Conservation (phyloP, 2,888 invertebrate genomes). For the Minunthozetes semirufus region DNA sequence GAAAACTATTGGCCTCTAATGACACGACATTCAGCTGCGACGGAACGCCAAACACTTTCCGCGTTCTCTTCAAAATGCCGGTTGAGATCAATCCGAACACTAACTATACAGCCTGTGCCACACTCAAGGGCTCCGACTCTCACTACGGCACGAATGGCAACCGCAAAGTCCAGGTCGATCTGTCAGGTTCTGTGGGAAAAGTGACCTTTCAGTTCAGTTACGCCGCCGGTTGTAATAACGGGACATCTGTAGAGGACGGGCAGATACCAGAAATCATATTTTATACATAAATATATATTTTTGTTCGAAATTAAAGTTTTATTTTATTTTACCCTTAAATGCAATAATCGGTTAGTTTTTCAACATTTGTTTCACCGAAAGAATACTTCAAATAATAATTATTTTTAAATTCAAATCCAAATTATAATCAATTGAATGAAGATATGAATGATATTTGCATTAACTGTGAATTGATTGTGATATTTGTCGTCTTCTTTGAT, state of each 20-base stretch:
- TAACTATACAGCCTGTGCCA: constrained; percentile 71
- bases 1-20: constrained; percentile 65
- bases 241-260: constrained; percentile 76
- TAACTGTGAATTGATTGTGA: no score
- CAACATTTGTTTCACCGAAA: not conserved
- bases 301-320: not conserved
- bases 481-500: no score
- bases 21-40: constrained; percentile 70
- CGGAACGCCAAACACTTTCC: constrained; percentile 67
- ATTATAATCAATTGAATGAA: not conserved
- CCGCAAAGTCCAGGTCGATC: constrained; percentile 66
- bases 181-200: constrained; percentile 61
- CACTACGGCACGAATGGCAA: constrained; percentile 76
- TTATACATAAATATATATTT: constrained; percentile 50
- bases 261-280: constrained; percentile 82
- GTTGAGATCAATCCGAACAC: constrained; percentile 70
- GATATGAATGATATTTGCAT: no score
- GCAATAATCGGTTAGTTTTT: not conserved
- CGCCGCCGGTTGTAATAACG: constrained; percentile 77
- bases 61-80: constrained; percentile 75
- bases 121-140: constrained; percentile 76
- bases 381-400: no score
- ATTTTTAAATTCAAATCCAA: no score
- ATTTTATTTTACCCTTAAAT: not conserved
- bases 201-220: constrained; percentile 74